These are phyloP conservation scores for Trogon surrucura DNA, from an alignment of 2,113 vertebrate species.

Conservation along the genomic window DNA sequence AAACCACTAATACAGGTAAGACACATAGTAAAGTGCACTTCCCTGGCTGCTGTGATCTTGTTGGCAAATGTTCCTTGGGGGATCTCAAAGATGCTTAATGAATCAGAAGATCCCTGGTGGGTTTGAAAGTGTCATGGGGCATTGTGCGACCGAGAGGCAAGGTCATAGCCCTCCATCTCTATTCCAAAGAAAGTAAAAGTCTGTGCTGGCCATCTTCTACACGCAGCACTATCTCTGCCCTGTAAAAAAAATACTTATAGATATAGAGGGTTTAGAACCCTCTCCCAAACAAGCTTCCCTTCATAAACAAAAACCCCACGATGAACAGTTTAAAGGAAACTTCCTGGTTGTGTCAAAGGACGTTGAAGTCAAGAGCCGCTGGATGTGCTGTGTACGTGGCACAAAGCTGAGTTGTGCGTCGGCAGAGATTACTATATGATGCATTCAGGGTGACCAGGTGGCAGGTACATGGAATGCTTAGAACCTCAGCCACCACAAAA, in stretches of 20 bases:
- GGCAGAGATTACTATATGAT: background rate
- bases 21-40: background rate
- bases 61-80: background rate
- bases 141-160: background rate
- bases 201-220: background rate
- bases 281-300: background rate
- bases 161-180: too few species aligned
- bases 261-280: background rate
- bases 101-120: background rate
- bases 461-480: background rate
- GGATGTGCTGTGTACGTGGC: background rate
- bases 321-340: background rate
- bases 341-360: background rate
- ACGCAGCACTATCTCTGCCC: background rate
- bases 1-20: background rate
- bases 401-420: background rate
- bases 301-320: background rate
- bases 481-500: background rate
- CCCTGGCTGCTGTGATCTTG: background rate
- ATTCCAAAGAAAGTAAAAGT: background rate
- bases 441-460: rapidly evolving
- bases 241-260: background rate
- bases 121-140: background rate
- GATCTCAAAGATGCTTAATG: background rate
- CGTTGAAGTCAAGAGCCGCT: background rate